These are phyloP conservation scores for Ictalurus punctatus DNA, from an alignment of 2,113 vertebrate genomes.

Conservation along the genomic window DNA sequence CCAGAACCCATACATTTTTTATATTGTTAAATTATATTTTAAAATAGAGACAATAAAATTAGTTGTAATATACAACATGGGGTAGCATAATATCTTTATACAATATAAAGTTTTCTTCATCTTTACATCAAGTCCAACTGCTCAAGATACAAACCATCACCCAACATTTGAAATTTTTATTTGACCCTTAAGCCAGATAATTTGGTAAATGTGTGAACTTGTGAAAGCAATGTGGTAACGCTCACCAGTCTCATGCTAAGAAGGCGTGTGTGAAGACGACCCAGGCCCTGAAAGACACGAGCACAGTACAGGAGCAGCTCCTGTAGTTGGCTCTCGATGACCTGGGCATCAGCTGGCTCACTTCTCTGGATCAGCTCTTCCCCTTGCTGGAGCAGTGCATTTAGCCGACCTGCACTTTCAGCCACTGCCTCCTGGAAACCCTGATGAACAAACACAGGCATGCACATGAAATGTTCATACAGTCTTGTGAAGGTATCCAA, in stretches of 20 bases:
- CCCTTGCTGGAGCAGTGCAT: conserved; percentile 69
- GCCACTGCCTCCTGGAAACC: conserved; percentile 76
- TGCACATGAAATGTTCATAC: conserved; percentile 6
- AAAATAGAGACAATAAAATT: background rate
- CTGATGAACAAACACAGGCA: conserved; percentile 57
- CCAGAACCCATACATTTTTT: background rate
- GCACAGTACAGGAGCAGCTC: conserved; percentile 73
- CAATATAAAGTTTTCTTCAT: background rate
- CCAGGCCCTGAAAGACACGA: conserved; percentile 71
- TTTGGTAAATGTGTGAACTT: background rate
- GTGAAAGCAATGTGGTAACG: background rate
- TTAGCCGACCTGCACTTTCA: conserved; percentile 69
- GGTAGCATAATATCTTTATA: too few relatives aligned
- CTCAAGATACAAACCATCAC: background rate
- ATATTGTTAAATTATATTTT: background rate
- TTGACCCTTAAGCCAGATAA: background rate
- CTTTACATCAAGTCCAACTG: background rate
- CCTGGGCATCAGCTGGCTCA: conserved; percentile 64
- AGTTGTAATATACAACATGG: background rate
- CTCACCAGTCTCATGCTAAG: conserved; percentile 82
- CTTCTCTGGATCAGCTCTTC: conserved; percentile 76
- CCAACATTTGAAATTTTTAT: background rate
- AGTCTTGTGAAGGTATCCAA: background rate
- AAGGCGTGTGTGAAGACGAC: conserved; percentile 74
- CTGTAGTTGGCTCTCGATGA: conserved; percentile 71